Evolutionary conservation across 2,888 invertebrate genomes (phyloP).

Genomic region (Allolobophora icterica): DNA sequence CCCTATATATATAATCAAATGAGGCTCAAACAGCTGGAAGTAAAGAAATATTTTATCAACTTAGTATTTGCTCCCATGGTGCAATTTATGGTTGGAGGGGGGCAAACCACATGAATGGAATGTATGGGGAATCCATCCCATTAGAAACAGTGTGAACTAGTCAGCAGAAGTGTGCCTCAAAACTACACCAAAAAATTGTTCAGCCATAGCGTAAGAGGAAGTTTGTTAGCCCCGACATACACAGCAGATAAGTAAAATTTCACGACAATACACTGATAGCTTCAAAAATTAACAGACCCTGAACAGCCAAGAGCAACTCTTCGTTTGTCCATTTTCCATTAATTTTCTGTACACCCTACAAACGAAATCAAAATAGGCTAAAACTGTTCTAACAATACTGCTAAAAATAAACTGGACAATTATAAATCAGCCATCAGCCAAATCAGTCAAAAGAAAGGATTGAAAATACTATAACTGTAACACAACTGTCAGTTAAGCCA

Average conservation of each 20-base stretch:
- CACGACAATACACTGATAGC: neutral
- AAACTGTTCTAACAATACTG: neutral
- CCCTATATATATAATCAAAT: neutral
- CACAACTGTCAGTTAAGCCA: neutral
- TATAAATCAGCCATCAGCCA: neutral
- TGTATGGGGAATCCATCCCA: too few relatives aligned
- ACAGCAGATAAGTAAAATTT: neutral
- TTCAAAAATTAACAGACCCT: slow-evolving; percentile 70
- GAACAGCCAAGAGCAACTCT: slow-evolving; percentile 86
- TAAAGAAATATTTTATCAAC: too few relatives aligned
- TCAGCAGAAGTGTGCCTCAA: too few relatives aligned
- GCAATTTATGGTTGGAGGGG: too few relatives aligned
- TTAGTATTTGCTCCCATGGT: too few relatives aligned
- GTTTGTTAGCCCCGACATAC: neutral
- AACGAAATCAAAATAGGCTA: slow-evolving; percentile 19
- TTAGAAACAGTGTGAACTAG: too few relatives aligned
- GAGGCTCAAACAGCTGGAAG: neutral
- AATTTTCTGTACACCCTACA: slow-evolving; percentile 55
- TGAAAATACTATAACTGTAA: neutral
- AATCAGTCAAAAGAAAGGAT: too few relatives aligned
- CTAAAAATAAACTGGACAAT: neutral
- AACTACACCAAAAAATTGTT: too few relatives aligned
- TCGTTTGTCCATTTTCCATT: slow-evolving; percentile 82
- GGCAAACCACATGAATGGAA: too few relatives aligned
- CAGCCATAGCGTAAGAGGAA: neutral